Evolutionary conservation across 2,113 vertebrate species (phyloP), one percentile per base, ranked within the genome.

Genomic region (Ageneiosus marmoratus): DNA sequence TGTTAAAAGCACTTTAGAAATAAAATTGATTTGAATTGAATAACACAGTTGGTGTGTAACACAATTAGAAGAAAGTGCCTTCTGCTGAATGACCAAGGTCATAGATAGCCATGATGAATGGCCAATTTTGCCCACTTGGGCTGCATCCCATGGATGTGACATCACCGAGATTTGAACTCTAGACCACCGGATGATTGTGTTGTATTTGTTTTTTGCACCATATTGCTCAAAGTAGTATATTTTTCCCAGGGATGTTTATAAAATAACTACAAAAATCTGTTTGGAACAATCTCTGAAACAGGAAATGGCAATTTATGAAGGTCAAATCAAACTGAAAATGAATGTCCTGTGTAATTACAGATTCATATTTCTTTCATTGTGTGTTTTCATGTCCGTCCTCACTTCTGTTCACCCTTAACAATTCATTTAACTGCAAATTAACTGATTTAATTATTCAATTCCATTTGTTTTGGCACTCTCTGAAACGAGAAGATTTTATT

Each of bases 401-500:
- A 32, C 44, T 50, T 74, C 72, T 51, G 15, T 51, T 74, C n/a
- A 32, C 24, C 44, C 46, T 24, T 76, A 78, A 46, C 79, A 70
- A 80, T 78, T 86, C 85, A 60, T 77, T 62, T 44, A 55, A 83
- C 84, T 82, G 70, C 74, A 83, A 79, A 80, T 67, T 84, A 69
- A 86, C 83, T 86, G 85, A 82, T 82, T 76, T 51, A 65, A 79
- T 85, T 82, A 85, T 86, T 80, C 83, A 58, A 29, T 41, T 82
- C 34, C 76, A 70, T 79, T 86, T 86, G 70, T 82, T 85, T 46
- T 18, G 24, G 76, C 29, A 46, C 67, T 79, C 24, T 60, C 50
- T 67, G 75, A 65, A 82, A 86, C 86, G 51, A 88, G 67, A 86
- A 75, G 84, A 81, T 77, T 77, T 82, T 51, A 79, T 51, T 27